These are phyloP conservation scores for Camelus dromedarius DNA, from an alignment of 2,113 vertebrate genomes.

Conservation along the genomic window DNA sequence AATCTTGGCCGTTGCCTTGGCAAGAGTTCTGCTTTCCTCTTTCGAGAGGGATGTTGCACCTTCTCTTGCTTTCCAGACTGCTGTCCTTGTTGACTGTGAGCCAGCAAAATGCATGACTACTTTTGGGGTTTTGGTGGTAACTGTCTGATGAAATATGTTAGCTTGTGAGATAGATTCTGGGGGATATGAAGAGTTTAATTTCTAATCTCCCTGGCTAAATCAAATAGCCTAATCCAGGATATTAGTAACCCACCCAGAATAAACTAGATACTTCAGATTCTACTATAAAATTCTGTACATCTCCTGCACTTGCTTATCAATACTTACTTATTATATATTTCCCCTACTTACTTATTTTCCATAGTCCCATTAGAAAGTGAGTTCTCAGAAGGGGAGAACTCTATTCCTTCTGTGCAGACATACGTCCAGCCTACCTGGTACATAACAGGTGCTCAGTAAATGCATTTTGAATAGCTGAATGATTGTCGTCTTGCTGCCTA, in stretches of 20 bases:
- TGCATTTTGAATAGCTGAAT: not conserved
- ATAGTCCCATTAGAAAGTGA: not conserved
- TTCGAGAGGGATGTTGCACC: not conserved
- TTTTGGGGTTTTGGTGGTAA: not conserved
- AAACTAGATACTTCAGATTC: not conserved
- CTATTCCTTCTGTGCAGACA: not conserved
- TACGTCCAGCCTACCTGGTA: not conserved
- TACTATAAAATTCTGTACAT: not conserved
- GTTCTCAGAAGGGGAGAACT: not conserved
- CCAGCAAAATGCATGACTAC: not conserved
- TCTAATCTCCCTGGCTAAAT: not conserved
- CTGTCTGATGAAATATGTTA: not conserved
- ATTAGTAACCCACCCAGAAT: not conserved
- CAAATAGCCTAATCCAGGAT: not conserved
- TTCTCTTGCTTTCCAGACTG: not conserved
- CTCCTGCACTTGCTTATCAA: not conserved
- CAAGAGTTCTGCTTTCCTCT: not conserved
- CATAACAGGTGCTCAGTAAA: not conserved
- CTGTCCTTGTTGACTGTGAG: not conserved
- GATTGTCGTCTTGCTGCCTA: not conserved
- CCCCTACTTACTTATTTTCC: not conserved
- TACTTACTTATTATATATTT: not conserved
- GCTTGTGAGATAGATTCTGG: not conserved
- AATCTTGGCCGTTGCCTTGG: not conserved
- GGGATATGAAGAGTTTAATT: not conserved